Evolutionary conservation across 2,113 vertebrate genomes (phyloP).

Genomic region (Melanerpes formicivorus): DNA sequence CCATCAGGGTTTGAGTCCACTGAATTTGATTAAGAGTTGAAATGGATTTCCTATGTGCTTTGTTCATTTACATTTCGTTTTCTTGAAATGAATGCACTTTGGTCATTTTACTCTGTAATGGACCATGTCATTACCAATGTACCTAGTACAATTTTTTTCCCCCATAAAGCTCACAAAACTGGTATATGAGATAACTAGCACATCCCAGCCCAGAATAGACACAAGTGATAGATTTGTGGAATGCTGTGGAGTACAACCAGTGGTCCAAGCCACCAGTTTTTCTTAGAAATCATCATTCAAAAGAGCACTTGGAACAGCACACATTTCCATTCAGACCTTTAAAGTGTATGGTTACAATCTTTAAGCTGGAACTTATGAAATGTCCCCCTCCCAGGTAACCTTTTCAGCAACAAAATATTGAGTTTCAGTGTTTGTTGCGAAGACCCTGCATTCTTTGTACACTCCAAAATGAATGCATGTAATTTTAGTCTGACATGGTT

Average conservation of each 20-base stretch:
- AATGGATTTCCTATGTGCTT: slow-evolving; percentile 68
- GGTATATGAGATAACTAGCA: slow-evolving; percentile 37
- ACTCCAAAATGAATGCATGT: slow-evolving; percentile 23
- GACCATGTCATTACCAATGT: slow-evolving; percentile 45
- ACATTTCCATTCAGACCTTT: neutral
- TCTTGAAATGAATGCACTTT: slow-evolving; percentile 41
- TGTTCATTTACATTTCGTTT: neutral
- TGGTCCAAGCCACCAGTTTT: slow-evolving; percentile 18
- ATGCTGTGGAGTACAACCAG: neutral
- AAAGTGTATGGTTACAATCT: neutral
- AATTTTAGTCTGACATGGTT: neutral
- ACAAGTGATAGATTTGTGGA: slow-evolving; percentile 40
- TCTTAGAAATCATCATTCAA: slow-evolving; percentile 1
- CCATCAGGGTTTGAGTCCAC: slow-evolving; percentile 22
- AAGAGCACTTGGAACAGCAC: neutral
- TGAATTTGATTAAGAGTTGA: slow-evolving; percentile 67
- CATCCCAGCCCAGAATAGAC: slow-evolving; percentile 23
- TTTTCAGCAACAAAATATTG: neutral
- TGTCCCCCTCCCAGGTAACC: neutral
- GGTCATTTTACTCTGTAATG: slow-evolving; percentile 68
- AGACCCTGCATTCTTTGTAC: neutral
- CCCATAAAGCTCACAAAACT: slow-evolving; percentile 20
- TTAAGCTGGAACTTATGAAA: neutral
- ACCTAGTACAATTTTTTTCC: slow-evolving; percentile 44
- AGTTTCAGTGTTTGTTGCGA: slow-evolving; percentile 1